Evolutionary conservation across 2,888 invertebrate genomes (phyloP).

Genomic region (Entomobrya proxima): DNA sequence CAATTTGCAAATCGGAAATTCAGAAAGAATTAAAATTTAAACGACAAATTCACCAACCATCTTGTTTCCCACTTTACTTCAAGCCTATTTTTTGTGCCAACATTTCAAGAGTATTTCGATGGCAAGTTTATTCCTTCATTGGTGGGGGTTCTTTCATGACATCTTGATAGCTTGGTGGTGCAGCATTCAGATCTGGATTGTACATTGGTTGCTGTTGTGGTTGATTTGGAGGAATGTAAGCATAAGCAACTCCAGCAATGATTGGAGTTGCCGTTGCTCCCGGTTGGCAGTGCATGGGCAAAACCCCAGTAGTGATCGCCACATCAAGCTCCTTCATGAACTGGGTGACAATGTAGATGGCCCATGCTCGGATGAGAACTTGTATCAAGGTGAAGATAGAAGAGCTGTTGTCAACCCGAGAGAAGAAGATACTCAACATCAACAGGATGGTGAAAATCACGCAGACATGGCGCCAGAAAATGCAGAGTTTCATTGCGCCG

Average conservation of each 20-base stretch:
- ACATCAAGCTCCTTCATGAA: constrained; percentile 58
- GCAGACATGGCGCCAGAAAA: constrained; percentile 65
- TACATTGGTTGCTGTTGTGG: constrained; percentile 20
- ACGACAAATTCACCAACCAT: too few relatives aligned
- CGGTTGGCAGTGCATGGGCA: constrained; percentile 50
- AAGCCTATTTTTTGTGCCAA: too few relatives aligned
- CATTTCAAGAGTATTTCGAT: neutral
- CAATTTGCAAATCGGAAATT: too few relatives aligned
- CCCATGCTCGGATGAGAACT: constrained; percentile 48
- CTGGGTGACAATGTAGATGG: constrained; percentile 63
- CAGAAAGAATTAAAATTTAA: too few relatives aligned
- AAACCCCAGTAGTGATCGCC: constrained; percentile 45
- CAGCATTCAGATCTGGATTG: constrained; percentile 44
- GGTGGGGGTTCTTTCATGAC: constrained; percentile 47
- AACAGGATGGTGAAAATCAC: constrained; percentile 63
- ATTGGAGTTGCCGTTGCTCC: constrained; percentile 41
- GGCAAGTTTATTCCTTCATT: constrained; percentile 20
- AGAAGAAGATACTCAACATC: constrained; percentile 50
- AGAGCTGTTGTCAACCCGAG: neutral
- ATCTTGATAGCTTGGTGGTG: constrained; percentile 63
- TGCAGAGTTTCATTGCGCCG: constrained; percentile 57
- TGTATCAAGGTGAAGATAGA: constrained; percentile 48
- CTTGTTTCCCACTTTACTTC: too few relatives aligned
- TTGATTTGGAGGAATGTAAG: constrained; percentile 54
- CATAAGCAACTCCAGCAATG: constrained; percentile 56